These are phyloP conservation scores for Drosophila pallidifrons DNA, from an alignment of 1,140 invertebrate species.

Conservation along the genomic window DNA sequence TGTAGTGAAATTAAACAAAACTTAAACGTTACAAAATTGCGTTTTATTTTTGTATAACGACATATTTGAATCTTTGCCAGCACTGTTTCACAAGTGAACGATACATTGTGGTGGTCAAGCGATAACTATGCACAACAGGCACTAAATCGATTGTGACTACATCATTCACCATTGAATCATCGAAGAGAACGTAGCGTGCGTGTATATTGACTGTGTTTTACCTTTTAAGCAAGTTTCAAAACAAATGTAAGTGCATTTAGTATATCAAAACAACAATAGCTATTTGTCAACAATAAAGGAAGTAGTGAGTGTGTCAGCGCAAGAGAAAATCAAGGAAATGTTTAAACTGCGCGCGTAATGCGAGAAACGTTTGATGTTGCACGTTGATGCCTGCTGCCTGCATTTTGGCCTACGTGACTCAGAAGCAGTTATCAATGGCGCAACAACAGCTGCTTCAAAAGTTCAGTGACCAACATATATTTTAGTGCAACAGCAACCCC, in stretches of 20 bases:
- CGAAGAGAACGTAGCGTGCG: slow-evolving; percentile 2
- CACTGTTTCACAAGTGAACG: slow-evolving; percentile 7
- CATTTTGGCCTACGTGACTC: slow-evolving; percentile 80
- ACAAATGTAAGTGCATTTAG: slow-evolving; percentile 17
- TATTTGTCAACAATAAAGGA: background rate
- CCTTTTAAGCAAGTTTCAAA: background rate
- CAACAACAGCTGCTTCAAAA: slow-evolving; percentile 66
- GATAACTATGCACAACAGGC: background rate
- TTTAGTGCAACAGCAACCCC: slow-evolving; percentile 53
- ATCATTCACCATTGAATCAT: slow-evolving; percentile 10
- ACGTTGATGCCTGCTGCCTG: slow-evolving; percentile 38
- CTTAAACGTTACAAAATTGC: background rate
- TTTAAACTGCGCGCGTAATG: slow-evolving; percentile 38
- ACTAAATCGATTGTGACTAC: slow-evolving; percentile 1
- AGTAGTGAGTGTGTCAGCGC: slow-evolving; percentile 1
- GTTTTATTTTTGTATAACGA: slow-evolving; percentile 1
- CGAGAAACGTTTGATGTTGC: slow-evolving; percentile 56
- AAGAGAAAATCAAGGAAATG: background rate
- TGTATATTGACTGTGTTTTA: slow-evolving; percentile 11
- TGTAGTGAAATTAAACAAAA: background rate
- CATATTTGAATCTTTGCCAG: background rate
- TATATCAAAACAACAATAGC: background rate
- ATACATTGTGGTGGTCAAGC: slow-evolving; percentile 22
- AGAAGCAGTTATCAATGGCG: slow-evolving; percentile 82
- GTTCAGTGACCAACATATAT: slow-evolving; percentile 70